Evolutionary conservation across 2,113 vertebrate species (phyloP), one percentile per base, ranked within the genome.

Genomic region (Notechis scutatus): DNA sequence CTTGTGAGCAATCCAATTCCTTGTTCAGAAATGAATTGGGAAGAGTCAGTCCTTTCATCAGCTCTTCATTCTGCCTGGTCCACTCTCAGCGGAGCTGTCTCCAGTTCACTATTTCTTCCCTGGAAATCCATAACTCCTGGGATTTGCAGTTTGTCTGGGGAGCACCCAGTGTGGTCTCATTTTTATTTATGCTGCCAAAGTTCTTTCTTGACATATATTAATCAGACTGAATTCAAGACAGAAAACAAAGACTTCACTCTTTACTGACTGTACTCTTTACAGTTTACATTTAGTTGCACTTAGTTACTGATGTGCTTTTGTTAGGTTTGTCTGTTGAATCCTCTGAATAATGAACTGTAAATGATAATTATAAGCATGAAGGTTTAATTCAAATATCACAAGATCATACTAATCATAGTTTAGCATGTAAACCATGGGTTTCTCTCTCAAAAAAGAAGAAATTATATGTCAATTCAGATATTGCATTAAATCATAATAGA

Each of bases 211-310:
- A 90, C 94, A 24, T 29, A 61, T 1, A 0, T 89, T 95, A 95
- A 91, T 95, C 92, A 94, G 93, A 52, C 50, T 91, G 96, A 95
- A 93, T 54, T 94, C 50, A 95, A 96, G 96, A 95, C 95, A 94
- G 95, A 93, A 88, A 85, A 29, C 81, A 55, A 34, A 95, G 85
- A 21, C 64, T 87, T 42, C 14, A 23, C 12, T 88, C 47, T 94
- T 74, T 90, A 42, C 94, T 93, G 59, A 45, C 95, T 92, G 88
- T 85, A 50, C 1, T 34, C 81, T 45, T 45, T 45, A 87, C 91
- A 93, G 52, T 61, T 95, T 54, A 89, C 74, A 92, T 87, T 85
- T 89, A 92, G 55, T 64, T 93, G 52, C 90, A 81, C 74, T 95
- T 93, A 94, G 26, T 42, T 59, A 50, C 54, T 50, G 87, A 34